Evolutionary conservation across 2,888 invertebrate genomes (phyloP), one percentile per base, ranked within the genome.

Genomic region (Andricus curvator): DNA sequence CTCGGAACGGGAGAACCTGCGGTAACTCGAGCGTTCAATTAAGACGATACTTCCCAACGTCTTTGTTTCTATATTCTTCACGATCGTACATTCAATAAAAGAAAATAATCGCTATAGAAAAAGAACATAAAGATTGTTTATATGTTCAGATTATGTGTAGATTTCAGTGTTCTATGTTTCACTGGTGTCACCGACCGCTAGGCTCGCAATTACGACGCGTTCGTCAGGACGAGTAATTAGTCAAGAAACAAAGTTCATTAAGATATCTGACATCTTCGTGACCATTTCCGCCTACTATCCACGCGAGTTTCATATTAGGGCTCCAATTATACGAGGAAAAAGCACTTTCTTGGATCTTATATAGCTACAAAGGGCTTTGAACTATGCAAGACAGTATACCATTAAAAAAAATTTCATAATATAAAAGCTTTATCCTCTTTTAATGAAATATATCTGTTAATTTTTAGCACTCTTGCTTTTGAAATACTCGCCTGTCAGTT

Each of bases 1-100:
- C 82, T 83, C 77, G 82, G 86, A 85, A 48, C 81, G 79, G 81
- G 81, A 82, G 81, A 82, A 81, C 80, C 77, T 81, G 81, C 76
- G 83, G 84, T 82, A 86, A 87, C 84, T 87, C 86, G 85, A 86
- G 82, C 86, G 86, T 86, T 88, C 86, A 86, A 88, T 87, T 86
- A 86, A 88, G 84, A 84, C 81, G 29, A 81, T 85, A 86, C 85
- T 88, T 88, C 83, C 85, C 83, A 78, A 70, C 81, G 85, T 65
- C 20, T 65, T 6, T 65, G 20, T 37, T 33, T 33, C 65, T 33
- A 20, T 17, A 65, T 37, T 60, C 9, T 48, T 15, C 1, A 60
- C 22, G 11, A 33, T 65, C 20, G 1, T 65, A 8, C 17, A 37
- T 65, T 65, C 29, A 33, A 65, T 65, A 20, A 33, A 8, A 33